A percentile compares a stretch with the other conserved stretches of the same genome.
phyloP scores from a whole-genome alignment of 2,113 vertebrate genomes.

The Meleagris gallopavo region DNA sequence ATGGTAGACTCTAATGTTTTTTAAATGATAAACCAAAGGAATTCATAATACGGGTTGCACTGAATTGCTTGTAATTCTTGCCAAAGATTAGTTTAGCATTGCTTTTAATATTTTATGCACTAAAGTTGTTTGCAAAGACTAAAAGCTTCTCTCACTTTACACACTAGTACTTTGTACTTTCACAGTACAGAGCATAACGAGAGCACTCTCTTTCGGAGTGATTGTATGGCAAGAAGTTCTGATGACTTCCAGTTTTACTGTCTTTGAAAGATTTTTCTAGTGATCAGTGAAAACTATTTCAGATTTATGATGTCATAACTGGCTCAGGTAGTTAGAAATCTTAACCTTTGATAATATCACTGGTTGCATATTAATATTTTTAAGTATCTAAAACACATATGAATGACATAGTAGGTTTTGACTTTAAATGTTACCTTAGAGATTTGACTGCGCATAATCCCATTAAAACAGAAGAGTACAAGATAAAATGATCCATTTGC shows the following conservation, averaged over 20 bases:
- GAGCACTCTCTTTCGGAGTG: background rate
- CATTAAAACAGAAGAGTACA: conserved; percentile 50
- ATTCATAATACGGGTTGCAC: conserved; percentile 31
- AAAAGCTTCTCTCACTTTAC: conserved; percentile 40
- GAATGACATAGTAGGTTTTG: conserved; percentile 30
- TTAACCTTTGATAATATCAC: conserved; percentile 20
- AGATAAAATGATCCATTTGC: conserved; percentile 36
- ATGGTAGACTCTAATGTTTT: conserved; percentile 56
- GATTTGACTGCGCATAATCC: background rate
- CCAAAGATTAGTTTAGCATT: conserved; percentile 49
- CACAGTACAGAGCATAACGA: background rate
- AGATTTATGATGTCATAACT: conserved; percentile 18
- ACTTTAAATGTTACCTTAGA: conserved; percentile 40
- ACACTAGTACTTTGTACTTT: background rate
- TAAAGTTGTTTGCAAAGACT: conserved; percentile 35
- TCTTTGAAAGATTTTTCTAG: conserved; percentile 32
- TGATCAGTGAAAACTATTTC: background rate
- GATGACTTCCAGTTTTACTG: background rate
- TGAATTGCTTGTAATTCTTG: conserved; percentile 43
- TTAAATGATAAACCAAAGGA: conserved; percentile 62
- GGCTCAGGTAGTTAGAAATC: background rate
- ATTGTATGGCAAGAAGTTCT: background rate
- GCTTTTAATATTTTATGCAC: conserved; percentile 64
- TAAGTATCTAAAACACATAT: background rate
- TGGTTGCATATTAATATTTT: conserved; percentile 41